phyloP scores from a whole-genome alignment of 2,113 vertebrate species.

The Aleadryas rufinucha region DNA sequence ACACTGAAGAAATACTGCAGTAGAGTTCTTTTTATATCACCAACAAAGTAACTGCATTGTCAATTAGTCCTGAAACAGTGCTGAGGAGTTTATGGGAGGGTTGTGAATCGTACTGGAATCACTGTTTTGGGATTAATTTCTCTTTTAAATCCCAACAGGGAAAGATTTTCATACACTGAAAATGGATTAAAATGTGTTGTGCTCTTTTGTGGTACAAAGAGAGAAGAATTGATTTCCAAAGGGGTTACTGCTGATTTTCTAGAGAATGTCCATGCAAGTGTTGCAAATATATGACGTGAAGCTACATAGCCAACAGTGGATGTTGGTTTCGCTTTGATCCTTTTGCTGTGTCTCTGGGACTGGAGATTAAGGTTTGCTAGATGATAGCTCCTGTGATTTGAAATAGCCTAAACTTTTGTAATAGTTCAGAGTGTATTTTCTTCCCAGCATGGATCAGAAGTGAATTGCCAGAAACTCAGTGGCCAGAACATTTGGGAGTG shows the following conservation, averaged over 20 bases:
- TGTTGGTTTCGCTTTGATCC: slow-evolving; percentile 1
- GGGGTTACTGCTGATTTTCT: background rate
- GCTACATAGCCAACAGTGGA: background rate
- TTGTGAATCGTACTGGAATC: background rate
- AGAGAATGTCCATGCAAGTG: background rate
- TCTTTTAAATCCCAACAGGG: slow-evolving; percentile 20
- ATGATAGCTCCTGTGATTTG: slow-evolving; percentile 4
- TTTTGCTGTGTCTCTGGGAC: background rate
- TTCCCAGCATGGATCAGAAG: slow-evolving; percentile 2
- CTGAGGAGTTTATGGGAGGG: background rate
- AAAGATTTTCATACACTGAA: background rate
- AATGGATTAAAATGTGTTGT: slow-evolving; percentile 1
- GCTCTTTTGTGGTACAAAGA: background rate
- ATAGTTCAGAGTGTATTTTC: slow-evolving; percentile 15
- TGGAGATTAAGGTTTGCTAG: background rate
- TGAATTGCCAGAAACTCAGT: background rate
- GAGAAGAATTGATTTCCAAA: background rate
- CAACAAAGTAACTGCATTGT: slow-evolving; percentile 3
- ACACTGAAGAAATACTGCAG: slow-evolving; percentile 25
- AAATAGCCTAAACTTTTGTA: slow-evolving; percentile 20
- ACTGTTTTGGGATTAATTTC: slow-evolving; percentile 22
- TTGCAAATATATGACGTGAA: background rate
- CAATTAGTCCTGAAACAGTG: slow-evolving; percentile 9
- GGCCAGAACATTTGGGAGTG: background rate
- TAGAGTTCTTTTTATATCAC: slow-evolving; percentile 22